Percentiles rank a stretch among this genome's conserved stretches.
phyloP scores from a whole-genome alignment of 2,797 vertebrate genomes.

The Oryzias dopingdopingensis region DNA sequence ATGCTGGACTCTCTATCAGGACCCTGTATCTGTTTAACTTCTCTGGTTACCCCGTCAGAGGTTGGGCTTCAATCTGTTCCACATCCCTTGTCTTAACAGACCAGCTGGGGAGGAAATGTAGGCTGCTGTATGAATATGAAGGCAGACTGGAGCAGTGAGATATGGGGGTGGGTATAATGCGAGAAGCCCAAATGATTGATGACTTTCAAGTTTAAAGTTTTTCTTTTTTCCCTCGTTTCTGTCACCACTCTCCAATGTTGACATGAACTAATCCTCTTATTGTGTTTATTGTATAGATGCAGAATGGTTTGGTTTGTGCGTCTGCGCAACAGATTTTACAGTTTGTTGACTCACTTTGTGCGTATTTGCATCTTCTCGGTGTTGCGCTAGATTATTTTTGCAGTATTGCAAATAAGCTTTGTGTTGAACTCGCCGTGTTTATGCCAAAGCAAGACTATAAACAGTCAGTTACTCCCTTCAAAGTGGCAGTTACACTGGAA shows the following conservation, averaged over 20 bases:
- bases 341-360: conserved; percentile 11
- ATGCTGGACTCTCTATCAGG: conserved; percentile 37
- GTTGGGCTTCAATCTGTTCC: conserved; percentile 44
- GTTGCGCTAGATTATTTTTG: conserved; percentile 24
- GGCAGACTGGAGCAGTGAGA: neutral
- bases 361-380: conserved; percentile 12
- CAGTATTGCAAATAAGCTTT: conserved; percentile 19
- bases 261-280: conserved; percentile 41
- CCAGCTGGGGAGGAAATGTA: conserved; percentile 53
- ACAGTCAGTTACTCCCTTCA: conserved; percentile 23
- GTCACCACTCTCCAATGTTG: conserved; percentile 13
- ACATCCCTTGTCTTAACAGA: conserved; percentile 38
- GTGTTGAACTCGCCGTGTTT: conserved; percentile 28
- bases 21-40: conserved; percentile 54
- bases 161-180: neutral
- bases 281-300: conserved; percentile 35
- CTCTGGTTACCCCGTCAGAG: conserved; percentile 50
- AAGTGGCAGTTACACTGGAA: conserved; percentile 26
- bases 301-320: conserved; percentile 7
- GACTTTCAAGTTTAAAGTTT: conserved; percentile 14
- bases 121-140: conserved; percentile 18
- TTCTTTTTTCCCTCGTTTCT: conserved; percentile 12
- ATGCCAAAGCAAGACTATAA: conserved; percentile 27
- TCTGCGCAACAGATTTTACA: conserved; percentile 5
- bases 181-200: conserved; percentile 7